Conservation (phyloP, 2,113 vertebrate genomes). For the Aleadryas rufinucha region DNA sequence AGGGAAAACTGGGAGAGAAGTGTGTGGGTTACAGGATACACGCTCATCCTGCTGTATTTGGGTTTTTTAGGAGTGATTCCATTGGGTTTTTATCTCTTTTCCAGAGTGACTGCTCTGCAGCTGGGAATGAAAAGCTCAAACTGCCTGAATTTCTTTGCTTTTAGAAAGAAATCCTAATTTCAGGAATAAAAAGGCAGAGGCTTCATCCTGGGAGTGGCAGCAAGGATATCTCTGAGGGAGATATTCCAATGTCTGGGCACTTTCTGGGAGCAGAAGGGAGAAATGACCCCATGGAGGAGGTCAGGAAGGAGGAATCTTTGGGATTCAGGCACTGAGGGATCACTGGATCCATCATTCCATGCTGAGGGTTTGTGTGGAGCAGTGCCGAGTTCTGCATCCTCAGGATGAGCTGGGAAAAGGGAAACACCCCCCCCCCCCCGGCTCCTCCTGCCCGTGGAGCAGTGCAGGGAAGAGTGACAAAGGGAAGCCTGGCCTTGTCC, state of each 20-base stretch:
- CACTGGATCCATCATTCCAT: too few relatives aligned
- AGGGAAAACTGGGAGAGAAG: background rate
- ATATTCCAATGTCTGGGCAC: background rate
- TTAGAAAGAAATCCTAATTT: background rate
- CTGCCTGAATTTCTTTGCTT: background rate
- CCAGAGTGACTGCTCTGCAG: background rate
- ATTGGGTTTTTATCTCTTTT: background rate
- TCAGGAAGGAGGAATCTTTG: too few relatives aligned
- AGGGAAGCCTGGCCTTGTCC: background rate
- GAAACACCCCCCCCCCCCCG: background rate
- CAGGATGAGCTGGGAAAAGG: background rate
- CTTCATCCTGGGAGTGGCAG: background rate
- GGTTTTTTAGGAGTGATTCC: background rate
- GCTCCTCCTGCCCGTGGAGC: background rate
- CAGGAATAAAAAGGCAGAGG: background rate
- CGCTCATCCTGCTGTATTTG: rapidly evolving
- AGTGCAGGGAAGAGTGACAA: background rate
- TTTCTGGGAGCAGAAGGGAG: background rate
- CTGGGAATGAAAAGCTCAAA: background rate
- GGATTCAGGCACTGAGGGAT: too few relatives aligned
- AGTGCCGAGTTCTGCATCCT: background rate
- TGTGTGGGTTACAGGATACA: rapidly evolving
- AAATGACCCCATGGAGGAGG: rapidly evolving
- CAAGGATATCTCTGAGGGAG: background rate
- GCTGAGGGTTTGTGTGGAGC: background rate